These are phyloP conservation scores for Entomobrya proxima DNA, from an alignment of 2,888 invertebrate species.

Conservation along the genomic window DNA sequence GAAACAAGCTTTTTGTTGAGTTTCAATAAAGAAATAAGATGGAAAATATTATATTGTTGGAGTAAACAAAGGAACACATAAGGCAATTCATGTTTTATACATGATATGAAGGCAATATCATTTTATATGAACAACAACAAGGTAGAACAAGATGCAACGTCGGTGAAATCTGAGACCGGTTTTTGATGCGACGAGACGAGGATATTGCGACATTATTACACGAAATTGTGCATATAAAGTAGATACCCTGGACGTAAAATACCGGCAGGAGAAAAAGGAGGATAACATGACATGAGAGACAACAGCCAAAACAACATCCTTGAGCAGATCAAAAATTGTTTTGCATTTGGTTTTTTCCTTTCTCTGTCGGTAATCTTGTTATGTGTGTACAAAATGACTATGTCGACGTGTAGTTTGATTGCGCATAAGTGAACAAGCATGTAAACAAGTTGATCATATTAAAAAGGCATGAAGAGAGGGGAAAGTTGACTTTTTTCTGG, in stretches of 20 bases:
- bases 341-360: background rate
- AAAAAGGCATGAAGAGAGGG: background rate
- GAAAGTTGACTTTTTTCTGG: slow-evolving; percentile 1
- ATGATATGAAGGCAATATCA: slow-evolving; percentile 41
- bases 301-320: too few species aligned
- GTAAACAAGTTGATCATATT: slow-evolving; percentile 9
- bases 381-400: background rate
- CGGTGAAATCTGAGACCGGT: slow-evolving; percentile 1
- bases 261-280: background rate
- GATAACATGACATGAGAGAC: slow-evolving; percentile 24
- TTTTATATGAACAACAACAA: slow-evolving; percentile 8
- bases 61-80: slow-evolving; percentile 24
- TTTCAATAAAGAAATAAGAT: background rate
- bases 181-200: background rate
- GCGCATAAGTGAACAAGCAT: background rate
- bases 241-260: background rate
- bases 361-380: background rate
- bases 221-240: background rate
- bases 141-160: too few species aligned
- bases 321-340: slow-evolving; percentile 26
- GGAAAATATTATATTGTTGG: slow-evolving; percentile 1
- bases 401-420: slow-evolving; percentile 3
- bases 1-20: background rate
- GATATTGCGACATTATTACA: background rate
- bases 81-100: slow-evolving; percentile 57